These are phyloP conservation scores for Elachura formosa DNA, from an alignment of 2,113 vertebrate genomes.

Conservation along the genomic window DNA sequence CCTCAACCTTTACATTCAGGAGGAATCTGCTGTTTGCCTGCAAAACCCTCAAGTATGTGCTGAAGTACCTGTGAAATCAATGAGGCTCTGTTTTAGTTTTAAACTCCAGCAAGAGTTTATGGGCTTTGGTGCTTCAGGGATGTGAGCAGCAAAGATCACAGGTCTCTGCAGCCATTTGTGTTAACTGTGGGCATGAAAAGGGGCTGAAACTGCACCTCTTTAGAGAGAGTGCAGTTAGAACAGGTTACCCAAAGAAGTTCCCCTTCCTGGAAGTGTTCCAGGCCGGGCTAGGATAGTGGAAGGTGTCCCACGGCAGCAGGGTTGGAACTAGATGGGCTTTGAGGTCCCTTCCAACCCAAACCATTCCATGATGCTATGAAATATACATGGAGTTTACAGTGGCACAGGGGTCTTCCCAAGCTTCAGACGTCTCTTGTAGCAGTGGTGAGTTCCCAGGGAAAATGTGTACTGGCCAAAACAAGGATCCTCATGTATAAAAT, in stretches of 20 bases:
- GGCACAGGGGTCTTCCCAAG: background rate
- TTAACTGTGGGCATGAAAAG: background rate
- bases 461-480: background rate
- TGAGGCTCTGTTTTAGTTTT: background rate
- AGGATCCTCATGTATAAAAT: background rate
- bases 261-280: background rate
- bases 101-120: background rate
- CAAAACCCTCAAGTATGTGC: background rate
- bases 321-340: background rate
- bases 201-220: background rate
- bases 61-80: constrained; percentile 7
- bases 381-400: rapidly evolving
- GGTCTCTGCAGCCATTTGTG: rapidly evolving
- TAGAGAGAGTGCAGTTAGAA: background rate
- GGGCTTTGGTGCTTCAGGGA: background rate
- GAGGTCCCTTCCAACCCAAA: background rate
- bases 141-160: background rate
- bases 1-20: background rate
- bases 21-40: background rate
- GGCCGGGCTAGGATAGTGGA: background rate
- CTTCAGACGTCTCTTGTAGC: background rate
- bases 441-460: background rate
- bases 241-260: background rate
- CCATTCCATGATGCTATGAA: background rate
- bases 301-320: background rate